phyloP scores from a whole-genome alignment of 2,797 vertebrate genomes.

The Meriones psammophilus region DNA sequence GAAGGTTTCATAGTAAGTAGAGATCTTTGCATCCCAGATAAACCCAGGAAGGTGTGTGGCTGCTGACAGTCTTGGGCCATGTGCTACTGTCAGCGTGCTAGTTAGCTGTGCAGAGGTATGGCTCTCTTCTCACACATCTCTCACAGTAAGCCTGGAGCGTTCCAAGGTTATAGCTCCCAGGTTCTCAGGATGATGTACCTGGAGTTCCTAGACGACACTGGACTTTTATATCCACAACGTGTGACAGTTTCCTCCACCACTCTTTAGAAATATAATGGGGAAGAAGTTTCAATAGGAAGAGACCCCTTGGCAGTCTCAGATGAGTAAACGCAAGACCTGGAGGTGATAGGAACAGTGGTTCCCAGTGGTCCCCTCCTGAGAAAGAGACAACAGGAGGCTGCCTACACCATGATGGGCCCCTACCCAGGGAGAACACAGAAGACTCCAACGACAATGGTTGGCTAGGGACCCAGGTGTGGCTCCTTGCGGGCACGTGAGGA shows the following conservation, averaged over 20 bases:
- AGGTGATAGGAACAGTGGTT: neutral
- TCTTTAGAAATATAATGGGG: conserved; percentile 22
- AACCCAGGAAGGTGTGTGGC: neutral
- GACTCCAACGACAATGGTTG: too few relatives aligned
- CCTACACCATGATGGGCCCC: neutral
- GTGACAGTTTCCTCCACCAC: neutral
- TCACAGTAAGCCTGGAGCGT: neutral
- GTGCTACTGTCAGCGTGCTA: neutral
- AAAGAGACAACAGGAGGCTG: neutral
- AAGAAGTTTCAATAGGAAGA: conserved; percentile 3
- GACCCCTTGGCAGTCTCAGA: neutral
- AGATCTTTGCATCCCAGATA: neutral
- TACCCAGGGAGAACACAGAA: neutral
- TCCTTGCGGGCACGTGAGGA: neutral
- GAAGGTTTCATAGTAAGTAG: conserved; percentile 9
- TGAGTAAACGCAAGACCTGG: neutral
- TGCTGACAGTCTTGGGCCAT: neutral
- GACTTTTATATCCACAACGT: neutral
- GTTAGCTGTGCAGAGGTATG: neutral
- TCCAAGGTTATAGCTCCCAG: neutral
- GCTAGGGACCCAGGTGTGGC: neutral
- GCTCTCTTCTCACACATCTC: neutral
- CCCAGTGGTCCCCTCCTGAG: conserved; percentile 6
- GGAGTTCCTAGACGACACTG: neutral
- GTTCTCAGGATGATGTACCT: neutral